Base-by-base conservation (phyloP, 1,140 invertebrate genomes). In the Sesamia nonagrioides region DNA sequence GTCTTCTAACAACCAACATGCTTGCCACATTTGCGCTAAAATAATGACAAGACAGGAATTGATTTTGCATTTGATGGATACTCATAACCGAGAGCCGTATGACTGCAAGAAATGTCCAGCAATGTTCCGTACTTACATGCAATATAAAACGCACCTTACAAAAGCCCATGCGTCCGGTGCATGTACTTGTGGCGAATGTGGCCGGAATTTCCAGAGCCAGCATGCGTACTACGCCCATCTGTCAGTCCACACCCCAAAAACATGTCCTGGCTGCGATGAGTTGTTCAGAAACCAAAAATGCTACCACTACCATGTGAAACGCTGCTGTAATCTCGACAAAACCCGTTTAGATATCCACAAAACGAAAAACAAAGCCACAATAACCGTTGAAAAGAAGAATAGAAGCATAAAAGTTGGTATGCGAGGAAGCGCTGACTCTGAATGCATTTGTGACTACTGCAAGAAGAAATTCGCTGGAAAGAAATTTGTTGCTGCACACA, bases 381-480 rank as follows among this genome's bases (percentile, higher is more conserved):
- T 89, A 7, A 80, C 86, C 58, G 86, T 89, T 7, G 82, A 79
- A 17, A 90, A 86, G 77, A 81, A 80, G 21, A 80, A 86, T 6
- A 85, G 81, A 45, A 86, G 80, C 42, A 78, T 89, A 6, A 88
- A 84, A 78, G 89, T 92, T 6, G 92, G 91, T 9, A n/a, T 88
- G 35, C 77, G 89, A 7, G 91, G 92, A 0, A 89, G 87, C 17
- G 76, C 79, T 0, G 72, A 87, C 33, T 87, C 79, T 3, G 84
- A 88, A 74, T 93, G 90, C 61, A 86, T 90, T 40, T 93, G 92
- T 69, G 90, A 93, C 66, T 88, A 92, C 52, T 94, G 92, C 27
- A 84, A 86, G 1, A 94, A 92, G 63, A 89, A 74, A 27, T 92
- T 91, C 73, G 83, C 88, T 0, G 86, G 84, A 1, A 92, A 91